Evolutionary conservation across 2,113 vertebrate genomes (phyloP), one percentile per base, ranked within the genome.

Genomic region (Thomomys bottae): DNA sequence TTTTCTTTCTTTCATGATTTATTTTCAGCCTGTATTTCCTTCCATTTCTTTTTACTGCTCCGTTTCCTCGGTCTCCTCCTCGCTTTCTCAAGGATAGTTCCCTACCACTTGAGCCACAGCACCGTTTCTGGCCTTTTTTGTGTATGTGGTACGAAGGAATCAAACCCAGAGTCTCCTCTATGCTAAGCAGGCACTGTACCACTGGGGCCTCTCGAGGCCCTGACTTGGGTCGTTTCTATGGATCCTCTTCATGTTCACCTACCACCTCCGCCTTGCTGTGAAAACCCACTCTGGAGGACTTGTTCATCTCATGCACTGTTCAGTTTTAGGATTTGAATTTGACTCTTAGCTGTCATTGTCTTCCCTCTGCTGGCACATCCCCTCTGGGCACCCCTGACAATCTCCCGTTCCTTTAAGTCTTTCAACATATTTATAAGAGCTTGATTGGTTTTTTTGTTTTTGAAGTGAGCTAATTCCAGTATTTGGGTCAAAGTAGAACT

Each of bases 351-450:
- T 26, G 15, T 34, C 8, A 28, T 59, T 21, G 8, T n/a, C 64
- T 7, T n/a, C 54, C 67, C 78, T 45, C 68, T 64, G 36, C 15
- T 8, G 68, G 30, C 40, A 3, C 75, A 36, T 54, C 61, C 71
- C 42, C 20, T 92, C 40, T 89, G 23, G n/a, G 38, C 28, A 5
- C 21, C 76, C 23, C 32, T 83, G 34, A 0, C 1, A 36, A 10
- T 45, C 15, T 72, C 9, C 34, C 91, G 77, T 91, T 80, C 57
- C 59, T 87, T 94, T 49, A 84, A 45, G 45, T 89, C 84, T 89
- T 76, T 49, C 34, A 12, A 63, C 3, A 1, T 12, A n/a, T 42
- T 38, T 7, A 21, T 24, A 42, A 12, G 2, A 17, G 38, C 32
- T 8, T 0, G 45, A 11, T 54, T 54, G 14, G 14, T 54, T 54